A percentile compares a stretch with the other conserved stretches of the same genome.
These are phyloP conservation scores for Scortum barcoo DNA, from an alignment of 2,113 vertebrate genomes.

Conservation along the genomic window DNA sequence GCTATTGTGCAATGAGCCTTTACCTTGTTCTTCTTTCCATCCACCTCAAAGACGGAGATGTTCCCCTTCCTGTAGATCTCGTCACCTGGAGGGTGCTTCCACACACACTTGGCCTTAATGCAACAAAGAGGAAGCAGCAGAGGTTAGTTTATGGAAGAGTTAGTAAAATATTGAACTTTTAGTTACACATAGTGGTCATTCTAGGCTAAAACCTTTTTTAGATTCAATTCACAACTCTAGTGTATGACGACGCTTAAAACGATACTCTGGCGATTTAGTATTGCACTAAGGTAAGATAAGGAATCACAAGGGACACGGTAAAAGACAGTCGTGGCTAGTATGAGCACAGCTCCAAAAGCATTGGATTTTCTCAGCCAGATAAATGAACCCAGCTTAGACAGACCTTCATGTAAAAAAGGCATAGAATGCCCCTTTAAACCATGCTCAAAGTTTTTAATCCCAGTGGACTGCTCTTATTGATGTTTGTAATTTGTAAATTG, in stretches of 20 bases:
- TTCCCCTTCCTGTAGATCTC: conserved; percentile 97
- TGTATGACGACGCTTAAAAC: neutral
- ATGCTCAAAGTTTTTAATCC: neutral
- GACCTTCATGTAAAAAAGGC: neutral
- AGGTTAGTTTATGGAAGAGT: neutral
- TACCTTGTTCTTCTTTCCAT: conserved; percentile 98
- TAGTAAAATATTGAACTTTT: neutral
- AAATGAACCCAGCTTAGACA: neutral
- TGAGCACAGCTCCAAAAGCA: neutral
- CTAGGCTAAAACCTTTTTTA: neutral
- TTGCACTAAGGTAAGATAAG: neutral
- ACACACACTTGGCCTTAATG: conserved; percentile 94
- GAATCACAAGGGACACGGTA: neutral
- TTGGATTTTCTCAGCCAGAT: neutral
- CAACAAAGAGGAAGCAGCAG: neutral
- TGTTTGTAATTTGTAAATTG: neutral
- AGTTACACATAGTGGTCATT: neutral
- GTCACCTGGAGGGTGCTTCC: conserved; percentile 96
- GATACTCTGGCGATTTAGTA: too few relatives aligned
- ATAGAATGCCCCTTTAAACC: neutral
- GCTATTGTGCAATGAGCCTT: neutral
- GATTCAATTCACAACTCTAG: neutral
- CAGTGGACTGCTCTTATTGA: neutral
- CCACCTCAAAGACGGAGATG: conserved; percentile 98
- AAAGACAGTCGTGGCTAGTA: neutral